These are phyloP conservation scores for Ginglymostoma cirratum DNA, from an alignment of 2,113 vertebrate species.

Conservation along the genomic window DNA sequence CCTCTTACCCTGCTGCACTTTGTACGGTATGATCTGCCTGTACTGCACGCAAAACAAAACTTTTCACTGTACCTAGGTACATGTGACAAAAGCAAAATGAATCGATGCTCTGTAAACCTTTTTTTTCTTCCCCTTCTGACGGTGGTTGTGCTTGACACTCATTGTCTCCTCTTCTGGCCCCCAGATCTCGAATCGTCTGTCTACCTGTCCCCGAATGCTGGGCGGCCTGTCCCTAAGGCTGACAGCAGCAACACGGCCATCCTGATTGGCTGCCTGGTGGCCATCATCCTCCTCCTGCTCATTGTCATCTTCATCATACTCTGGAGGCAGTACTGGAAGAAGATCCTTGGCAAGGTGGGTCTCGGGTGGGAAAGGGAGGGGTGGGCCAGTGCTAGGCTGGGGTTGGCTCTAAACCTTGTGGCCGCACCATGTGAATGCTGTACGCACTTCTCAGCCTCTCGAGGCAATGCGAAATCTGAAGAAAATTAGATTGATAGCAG, in stretches of 20 bases:
- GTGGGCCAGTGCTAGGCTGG: too few relatives aligned
- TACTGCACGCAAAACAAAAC: too few relatives aligned
- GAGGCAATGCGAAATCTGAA: neutral
- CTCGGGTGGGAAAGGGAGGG: too few relatives aligned
- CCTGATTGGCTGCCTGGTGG: constrained; percentile 84
- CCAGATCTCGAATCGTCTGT: constrained; percentile 45
- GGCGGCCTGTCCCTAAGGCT: constrained; percentile 72
- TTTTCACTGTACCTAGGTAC: too few relatives aligned
- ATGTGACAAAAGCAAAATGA: too few relatives aligned
- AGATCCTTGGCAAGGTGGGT: constrained; percentile 77
- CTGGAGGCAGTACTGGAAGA: constrained; percentile 88
- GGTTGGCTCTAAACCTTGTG: neutral
- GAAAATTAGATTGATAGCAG: neutral
- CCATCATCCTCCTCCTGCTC: constrained; percentile 82
- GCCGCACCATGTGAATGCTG: neutral
- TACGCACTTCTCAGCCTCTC: neutral
- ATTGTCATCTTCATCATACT: constrained; percentile 82
- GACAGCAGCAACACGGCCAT: constrained; percentile 79
- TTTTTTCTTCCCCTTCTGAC: too few relatives aligned
- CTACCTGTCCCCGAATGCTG: constrained; percentile 52
- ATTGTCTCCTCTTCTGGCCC: neutral
- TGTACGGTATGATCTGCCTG: too few relatives aligned
- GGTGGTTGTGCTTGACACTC: too few relatives aligned
- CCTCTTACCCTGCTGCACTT: too few relatives aligned
- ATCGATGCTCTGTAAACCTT: neutral